Conservation (phyloP, 2,888 invertebrate species). For the Trachelus troglodyta region DNA sequence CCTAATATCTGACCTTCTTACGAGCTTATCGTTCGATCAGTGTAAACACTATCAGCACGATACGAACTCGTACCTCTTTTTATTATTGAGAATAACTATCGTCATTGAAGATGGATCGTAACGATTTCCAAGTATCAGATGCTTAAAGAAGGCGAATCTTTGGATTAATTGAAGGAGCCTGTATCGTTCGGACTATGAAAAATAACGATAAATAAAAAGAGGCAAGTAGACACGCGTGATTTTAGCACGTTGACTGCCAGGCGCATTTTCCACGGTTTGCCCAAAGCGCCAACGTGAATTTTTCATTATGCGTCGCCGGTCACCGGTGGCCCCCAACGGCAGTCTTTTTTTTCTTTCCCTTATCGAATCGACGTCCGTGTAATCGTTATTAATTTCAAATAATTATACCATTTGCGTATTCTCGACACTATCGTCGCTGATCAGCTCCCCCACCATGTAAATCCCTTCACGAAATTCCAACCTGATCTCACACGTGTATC, state of each 20-base stretch:
- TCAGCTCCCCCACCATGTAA: background rate
- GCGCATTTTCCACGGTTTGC: no score
- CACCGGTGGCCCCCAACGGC: no score
- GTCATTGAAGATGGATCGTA: background rate
- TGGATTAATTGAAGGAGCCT: background rate
- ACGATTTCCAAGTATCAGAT: background rate
- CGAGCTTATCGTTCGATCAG: background rate
- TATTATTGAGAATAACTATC: background rate
- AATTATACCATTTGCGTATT: background rate
- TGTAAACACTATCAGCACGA: background rate
- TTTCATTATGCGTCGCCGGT: no score
- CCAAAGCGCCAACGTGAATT: no score
- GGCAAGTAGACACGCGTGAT: no score
- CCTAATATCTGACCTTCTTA: no score
- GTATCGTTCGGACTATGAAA: background rate
- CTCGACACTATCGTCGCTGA: background rate
- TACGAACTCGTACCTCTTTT: background rate
- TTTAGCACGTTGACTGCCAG: no score
- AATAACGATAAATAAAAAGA: background rate
- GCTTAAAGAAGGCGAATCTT: background rate
- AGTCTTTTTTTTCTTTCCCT: background rate
- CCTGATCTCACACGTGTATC: background rate
- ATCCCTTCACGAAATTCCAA: background rate
- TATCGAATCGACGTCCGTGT: accelerated
- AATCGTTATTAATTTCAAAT: background rate